Base-by-base conservation (phyloP, 2,888 invertebrate species). In the Eristalis tenax region DNA sequence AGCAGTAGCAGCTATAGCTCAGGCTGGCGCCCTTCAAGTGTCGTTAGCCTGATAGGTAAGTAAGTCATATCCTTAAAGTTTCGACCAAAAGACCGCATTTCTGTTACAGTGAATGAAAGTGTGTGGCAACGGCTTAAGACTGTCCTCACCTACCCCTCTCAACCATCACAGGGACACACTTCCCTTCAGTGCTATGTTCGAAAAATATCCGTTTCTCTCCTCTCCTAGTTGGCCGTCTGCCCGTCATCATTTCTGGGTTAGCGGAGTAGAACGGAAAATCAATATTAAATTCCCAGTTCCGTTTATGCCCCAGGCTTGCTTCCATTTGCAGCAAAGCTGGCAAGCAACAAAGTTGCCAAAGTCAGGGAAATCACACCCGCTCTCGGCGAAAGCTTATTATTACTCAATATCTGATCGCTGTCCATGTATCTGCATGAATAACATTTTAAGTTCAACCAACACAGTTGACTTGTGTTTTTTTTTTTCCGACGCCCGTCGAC, bases 331-430 rank as follows among this genome's bases (percentile, higher is more conserved):
- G n/a, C n/a, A n/a, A n/a, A n/a, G n/a, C n/a, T n/a, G n/a, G n/a
- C n/a, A n/a, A 50, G n/a, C 50, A 65, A 64, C 69, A 86, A 86
- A 78, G 83, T 75, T 86, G 75, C 63, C 86, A 83, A 87, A 83
- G 86, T 83, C 86, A 87, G 75, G 79, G 75, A 11, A 83, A 78
- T 59, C 23, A 28, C 64, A 57, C 13, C 18, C 15, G 18, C 13
- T n/a, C 15, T 11, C 59, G 23, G 38, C 26, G 13, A 66, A 61
- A 65, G 79, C 80, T 40, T 73, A 66, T 80, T 74, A 68, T 68
- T 73, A 73, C 28, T 70, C 59, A 75, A 71, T 79, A 84, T 66
- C 23, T 32, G 66, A 43, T 32, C 35, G 69, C 13, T 57, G 13
- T 23, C 26, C 59, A 15, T 84, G 40, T 69, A 18, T 26, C 61